A percentile compares a stretch with the other conserved stretches of the same genome.
Evolutionary conservation across 2,888 invertebrate genomes (phyloP).

Genomic region (Athrips mouffetella): DNA sequence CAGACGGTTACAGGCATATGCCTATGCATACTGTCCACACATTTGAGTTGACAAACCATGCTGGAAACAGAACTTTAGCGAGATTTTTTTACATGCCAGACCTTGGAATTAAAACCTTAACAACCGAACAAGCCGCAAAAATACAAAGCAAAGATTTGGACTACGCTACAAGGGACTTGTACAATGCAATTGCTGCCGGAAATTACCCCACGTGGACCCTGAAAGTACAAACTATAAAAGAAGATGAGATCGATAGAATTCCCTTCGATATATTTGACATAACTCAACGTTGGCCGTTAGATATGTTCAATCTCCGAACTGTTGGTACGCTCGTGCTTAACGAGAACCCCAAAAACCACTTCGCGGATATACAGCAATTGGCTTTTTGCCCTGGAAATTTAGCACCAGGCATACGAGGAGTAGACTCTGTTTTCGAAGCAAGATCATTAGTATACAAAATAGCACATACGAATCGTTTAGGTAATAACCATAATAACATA

Average conservation of each 20-base stretch:
- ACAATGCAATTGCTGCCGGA: conserved; percentile 87
- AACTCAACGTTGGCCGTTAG: conserved; percentile 89
- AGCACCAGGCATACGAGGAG: conserved; percentile 93
- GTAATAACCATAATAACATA: conserved; percentile 92
- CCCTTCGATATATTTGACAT: conserved; percentile 93
- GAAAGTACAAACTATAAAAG: conserved; percentile 85
- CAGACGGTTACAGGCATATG: conserved; percentile 93
- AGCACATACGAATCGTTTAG: conserved; percentile 90
- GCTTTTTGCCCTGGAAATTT: conserved; percentile 92
- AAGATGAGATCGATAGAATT: conserved; percentile 84
- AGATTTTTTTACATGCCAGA: conserved; percentile 94
- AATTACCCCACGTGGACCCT: conserved; percentile 86
- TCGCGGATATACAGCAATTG: conserved; percentile 93
- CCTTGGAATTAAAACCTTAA: conserved; percentile 89
- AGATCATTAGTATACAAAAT: conserved; percentile 91
- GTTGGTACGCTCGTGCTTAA: conserved; percentile 90
- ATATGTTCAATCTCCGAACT: conserved; percentile 88
- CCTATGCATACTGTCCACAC: conserved; percentile 95
- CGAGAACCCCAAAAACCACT: conserved; percentile 92
- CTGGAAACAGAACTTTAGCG: conserved; percentile 83
- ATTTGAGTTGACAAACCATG: conserved; percentile 88
- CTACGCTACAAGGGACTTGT: conserved; percentile 90
- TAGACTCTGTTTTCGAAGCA: conserved; percentile 92
- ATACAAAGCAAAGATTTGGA: conserved; percentile 89
- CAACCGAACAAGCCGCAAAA: conserved; percentile 80